Percentiles rank a stretch among this genome's conserved stretches.
Conservation (phyloP, 37 sponge, comb jelly and placozoan species). For the Halichondria panicea region DNA sequence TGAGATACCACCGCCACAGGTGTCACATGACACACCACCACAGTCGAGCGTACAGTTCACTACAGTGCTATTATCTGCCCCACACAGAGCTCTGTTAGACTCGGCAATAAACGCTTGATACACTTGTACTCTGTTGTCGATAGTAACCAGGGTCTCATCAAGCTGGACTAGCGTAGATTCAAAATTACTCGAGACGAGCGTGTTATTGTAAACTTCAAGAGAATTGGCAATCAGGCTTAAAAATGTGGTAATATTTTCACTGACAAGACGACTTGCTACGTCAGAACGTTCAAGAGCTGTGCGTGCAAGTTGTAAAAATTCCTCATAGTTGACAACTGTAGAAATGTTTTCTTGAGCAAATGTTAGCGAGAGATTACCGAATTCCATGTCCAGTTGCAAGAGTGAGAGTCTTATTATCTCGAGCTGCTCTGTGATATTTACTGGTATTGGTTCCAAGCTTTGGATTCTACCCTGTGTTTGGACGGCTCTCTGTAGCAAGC, state of each 20-base stretch:
- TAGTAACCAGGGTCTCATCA: background rate
- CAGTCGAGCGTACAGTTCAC: slow-evolving; percentile 24
- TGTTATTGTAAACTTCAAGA: background rate
- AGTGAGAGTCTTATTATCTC: background rate
- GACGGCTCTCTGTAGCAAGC: background rate
- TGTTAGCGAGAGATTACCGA: background rate
- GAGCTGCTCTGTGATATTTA: background rate
- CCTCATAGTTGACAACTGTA: no score
- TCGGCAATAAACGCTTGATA: background rate
- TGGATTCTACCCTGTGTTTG: background rate
- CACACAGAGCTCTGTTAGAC: slow-evolving; percentile 24
- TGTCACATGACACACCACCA: slow-evolving; percentile 28
- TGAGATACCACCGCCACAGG: slow-evolving; percentile 16
- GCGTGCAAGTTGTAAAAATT: background rate
- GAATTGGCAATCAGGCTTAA: background rate
- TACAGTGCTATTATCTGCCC: slow-evolving; percentile 5
- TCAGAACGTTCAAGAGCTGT: background rate
- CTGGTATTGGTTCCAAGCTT: background rate
- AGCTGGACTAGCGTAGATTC: background rate
- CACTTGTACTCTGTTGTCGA: background rate
- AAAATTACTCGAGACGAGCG: background rate
- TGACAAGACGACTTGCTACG: slow-evolving; percentile 5
- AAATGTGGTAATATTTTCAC: background rate
- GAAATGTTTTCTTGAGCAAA: no score
- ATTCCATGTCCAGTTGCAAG: background rate